Evolutionary conservation across 2,888 invertebrate species (phyloP), one percentile per base, ranked within the genome.

Genomic region (Cephus pygmeus): DNA sequence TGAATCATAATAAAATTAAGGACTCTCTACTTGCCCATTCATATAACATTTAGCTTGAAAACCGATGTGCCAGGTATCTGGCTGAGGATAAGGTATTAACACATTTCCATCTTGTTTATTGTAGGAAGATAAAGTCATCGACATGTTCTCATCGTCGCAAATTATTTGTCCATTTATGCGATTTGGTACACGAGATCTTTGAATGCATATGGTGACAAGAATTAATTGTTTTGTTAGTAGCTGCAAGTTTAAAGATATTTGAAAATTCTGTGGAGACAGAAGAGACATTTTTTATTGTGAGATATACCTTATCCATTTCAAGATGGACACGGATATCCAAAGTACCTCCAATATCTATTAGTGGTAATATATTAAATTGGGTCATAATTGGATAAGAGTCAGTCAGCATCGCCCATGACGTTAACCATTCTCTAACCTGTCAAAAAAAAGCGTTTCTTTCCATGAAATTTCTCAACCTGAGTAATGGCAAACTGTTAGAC

Each of bases 311-410:
- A 79, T 91, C 87, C 73, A 90, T 83, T 83, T 92, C 91, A 71
- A 92, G 85, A 82, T 89, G 90, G 75, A 91, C 84, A 69, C 86
- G 87, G 79, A 93, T 90, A 75, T 91, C 91, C 2, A 93, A 88
- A 6, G 92, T 92, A 69, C 93, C 93, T 34, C 93, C 93, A 79
- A 92, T 91, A 80, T 93, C 93, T 36, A 92, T 87, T 78, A 92
- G 89, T 12, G 92, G 92, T 69, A 92, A 82, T 81, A 92, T 87
- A 79, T 92, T 88, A 83, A 92, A 91, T 76, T 91, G 91, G 3
- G 89, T 87, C 69, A 92, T 87, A 40, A 92, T 88, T 23, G 92
- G 92, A 78, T 85, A 86, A 30, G 82, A 79, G 80, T 92, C 92
- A 3, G 90, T 90, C 68, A 93, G 83, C 69, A 91, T 88, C 40